These are phyloP conservation scores for Takifugu rubripes DNA, from an alignment of 2,797 vertebrate species.

Conservation along the genomic window DNA sequence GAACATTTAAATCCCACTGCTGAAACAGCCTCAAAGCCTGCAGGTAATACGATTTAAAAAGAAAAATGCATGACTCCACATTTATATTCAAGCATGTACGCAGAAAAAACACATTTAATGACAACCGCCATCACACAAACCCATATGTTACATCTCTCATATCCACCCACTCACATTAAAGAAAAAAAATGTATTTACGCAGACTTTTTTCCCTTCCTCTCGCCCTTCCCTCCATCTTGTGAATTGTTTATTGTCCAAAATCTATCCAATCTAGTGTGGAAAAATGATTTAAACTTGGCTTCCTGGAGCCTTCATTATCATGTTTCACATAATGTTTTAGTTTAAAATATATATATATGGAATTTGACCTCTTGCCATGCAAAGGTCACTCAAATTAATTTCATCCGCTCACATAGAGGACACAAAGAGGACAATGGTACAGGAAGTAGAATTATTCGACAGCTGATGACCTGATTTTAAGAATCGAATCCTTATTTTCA, in stretches of 20 bases:
- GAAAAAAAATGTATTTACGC: conserved; percentile 1
- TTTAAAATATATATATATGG: conserved; percentile 34
- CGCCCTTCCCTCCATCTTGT: conserved; percentile 32
- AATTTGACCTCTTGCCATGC: conserved; percentile 61
- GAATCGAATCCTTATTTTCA: conserved; percentile 9
- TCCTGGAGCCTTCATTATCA: conserved; percentile 70
- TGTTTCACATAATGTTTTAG: too few species aligned
- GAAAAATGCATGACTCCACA: conserved; percentile 17
- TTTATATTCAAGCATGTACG: conserved; percentile 22
- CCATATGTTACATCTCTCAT: conserved; percentile 36
- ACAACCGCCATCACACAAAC: conserved; percentile 24
- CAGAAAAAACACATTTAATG: conserved; percentile 23
- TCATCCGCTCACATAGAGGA: conserved; percentile 42
- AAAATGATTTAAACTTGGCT: conserved; percentile 65
- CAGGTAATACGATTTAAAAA: conserved; percentile 33
- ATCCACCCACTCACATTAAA: conserved; percentile 16
- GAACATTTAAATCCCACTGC: conserved; percentile 16
- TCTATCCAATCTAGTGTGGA: conserved; percentile 62
- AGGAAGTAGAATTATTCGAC: conserved; percentile 46
- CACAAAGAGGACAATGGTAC: conserved; percentile 31
- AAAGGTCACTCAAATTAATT: conserved; percentile 73
- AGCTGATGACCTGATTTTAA: conserved; percentile 26
- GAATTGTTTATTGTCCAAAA: conserved; percentile 67
- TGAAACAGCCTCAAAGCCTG: conserved; percentile 29
- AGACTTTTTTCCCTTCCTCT: not conserved